Evolutionary conservation across 2,888 invertebrate species (phyloP).

Genomic region (Meloe dianella): DNA sequence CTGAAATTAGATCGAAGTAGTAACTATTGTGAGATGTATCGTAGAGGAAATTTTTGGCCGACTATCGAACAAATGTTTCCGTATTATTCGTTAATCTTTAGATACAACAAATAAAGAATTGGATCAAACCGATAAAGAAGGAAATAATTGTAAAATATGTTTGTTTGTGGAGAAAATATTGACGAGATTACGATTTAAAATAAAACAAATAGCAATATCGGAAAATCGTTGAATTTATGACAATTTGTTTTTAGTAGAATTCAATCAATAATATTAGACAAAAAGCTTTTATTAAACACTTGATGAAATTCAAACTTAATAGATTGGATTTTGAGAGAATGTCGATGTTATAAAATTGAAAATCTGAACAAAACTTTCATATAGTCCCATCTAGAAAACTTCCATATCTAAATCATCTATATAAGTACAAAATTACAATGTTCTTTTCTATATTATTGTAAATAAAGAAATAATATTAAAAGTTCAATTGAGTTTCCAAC

Average conservation of each 20-base stretch:
- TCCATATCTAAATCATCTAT: not conserved
- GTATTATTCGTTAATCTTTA: constrained; percentile 26
- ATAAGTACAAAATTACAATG: not conserved
- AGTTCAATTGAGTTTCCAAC: not conserved
- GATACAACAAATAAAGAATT: constrained; percentile 9
- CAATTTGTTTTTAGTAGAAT: not conserved
- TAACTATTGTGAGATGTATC: not conserved
- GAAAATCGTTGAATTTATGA: not conserved
- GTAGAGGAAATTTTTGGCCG: constrained; percentile 22
- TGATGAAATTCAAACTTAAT: not conserved
- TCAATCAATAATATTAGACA: not conserved
- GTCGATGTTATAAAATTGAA: constrained; percentile 4
- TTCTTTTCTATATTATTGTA: not conserved
- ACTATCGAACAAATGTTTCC: constrained; percentile 10
- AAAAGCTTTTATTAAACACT: not conserved
- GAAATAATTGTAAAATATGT: constrained; percentile 18
- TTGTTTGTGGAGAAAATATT: constrained; percentile 12
- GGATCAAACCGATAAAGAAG: constrained; percentile 1
- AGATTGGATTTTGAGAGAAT: not conserved
- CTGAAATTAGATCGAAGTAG: constrained; percentile 1
- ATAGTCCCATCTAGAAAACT: not conserved
- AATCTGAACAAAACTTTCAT: not conserved
- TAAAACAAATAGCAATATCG: not conserved
- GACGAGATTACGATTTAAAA: not conserved
- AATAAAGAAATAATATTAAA: not conserved